phyloP scores from a whole-genome alignment of 2,113 vertebrate genomes.

The Bubo bubo region DNA sequence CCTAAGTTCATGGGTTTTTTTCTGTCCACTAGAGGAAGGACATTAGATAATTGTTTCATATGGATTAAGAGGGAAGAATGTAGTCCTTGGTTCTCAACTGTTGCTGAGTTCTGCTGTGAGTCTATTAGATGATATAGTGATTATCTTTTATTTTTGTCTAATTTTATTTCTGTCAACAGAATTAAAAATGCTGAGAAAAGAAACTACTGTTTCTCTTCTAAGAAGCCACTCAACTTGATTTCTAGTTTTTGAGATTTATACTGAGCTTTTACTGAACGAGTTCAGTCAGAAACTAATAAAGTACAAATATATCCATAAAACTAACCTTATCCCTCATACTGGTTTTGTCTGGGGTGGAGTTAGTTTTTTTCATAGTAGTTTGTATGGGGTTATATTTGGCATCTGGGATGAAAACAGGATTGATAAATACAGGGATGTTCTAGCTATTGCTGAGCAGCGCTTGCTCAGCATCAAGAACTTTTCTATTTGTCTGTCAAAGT shows the following conservation, averaged over 20 bases:
- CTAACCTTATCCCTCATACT: background rate
- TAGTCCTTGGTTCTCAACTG: background rate
- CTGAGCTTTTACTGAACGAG: background rate
- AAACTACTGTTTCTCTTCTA: background rate
- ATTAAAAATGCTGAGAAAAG: background rate
- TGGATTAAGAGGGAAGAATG: background rate
- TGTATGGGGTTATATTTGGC: background rate
- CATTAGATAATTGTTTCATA: background rate
- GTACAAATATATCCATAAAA: background rate
- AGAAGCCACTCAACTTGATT: background rate
- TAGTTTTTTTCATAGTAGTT: background rate
- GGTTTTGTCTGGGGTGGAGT: rapidly evolving
- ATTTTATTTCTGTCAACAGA: background rate
- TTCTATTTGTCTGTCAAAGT: background rate
- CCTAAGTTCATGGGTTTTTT: background rate
- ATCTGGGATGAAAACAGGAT: background rate
- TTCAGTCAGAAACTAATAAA: background rate
- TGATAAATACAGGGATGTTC: background rate
- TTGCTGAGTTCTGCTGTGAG: background rate
- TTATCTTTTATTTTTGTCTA: background rate
- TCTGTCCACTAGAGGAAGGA: background rate
- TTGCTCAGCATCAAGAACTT: background rate
- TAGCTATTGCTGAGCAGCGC: background rate
- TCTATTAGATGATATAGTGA: background rate
- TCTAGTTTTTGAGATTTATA: background rate